Evolutionary conservation across 2,888 invertebrate genomes (phyloP), one percentile per base, ranked within the genome.

Genomic region (Corythucha ciliata): DNA sequence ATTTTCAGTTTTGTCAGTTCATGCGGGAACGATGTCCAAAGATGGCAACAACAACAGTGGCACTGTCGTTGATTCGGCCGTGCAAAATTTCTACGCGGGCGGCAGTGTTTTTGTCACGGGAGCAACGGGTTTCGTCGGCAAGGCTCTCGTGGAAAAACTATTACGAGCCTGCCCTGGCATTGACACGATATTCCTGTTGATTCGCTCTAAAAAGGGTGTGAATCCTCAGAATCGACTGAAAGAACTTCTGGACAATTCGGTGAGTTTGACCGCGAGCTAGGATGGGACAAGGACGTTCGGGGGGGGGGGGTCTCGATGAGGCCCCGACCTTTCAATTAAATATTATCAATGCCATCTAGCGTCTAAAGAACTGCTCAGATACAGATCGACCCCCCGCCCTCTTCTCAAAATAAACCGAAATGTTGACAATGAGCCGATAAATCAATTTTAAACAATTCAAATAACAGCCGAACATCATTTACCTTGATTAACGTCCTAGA

Each of bases 121-220:
- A 4, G 79, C 76, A 6, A 87, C 86, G 16, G 92, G 94, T n/a
- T 94, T 93, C 67, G 77, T 94, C 44, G 93, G 94, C 26, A 94
- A 94, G 70, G 90, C 90, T 0, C 71, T 96, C 2, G 71, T 96
- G 54, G 96, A 96, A 70, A 96, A 96, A 68, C 72, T 97, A 8
- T 72, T 96, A 20, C 75, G 93, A 64, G 81, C 85, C 48, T 91
- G 92, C 67, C 80, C 85, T 0, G 79, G 79, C 2, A 73, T 96
- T 14, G 74, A 78, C 32, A 77, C 75, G 8, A 78, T 96, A 48
- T 93, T 85, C 65, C 69, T 92, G 40, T 73, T 96, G 56, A 80
- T 94, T 66, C 74, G 94, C 54, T 79, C 81, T 4, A 63, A 63
- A 42, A 57, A 59, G 45, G 63, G 63, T 3, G 52, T 59, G 44